Evolutionary conservation across 92 coral and sea anemone genomes (phyloP).

Genomic region (Siderastrea siderea): DNA sequence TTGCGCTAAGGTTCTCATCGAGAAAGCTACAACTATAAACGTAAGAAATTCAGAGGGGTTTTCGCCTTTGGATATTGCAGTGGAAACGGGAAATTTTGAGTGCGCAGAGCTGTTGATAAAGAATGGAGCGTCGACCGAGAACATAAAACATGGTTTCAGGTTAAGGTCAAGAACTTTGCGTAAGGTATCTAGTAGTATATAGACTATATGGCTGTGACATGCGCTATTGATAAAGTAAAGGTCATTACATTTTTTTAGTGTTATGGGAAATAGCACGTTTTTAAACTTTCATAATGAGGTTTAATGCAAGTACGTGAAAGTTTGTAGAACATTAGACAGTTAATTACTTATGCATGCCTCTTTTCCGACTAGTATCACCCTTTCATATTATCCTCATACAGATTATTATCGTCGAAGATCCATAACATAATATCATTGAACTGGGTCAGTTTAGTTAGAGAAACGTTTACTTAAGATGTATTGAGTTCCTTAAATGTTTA

Average conservation of each 20-base stretch:
- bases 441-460: not conserved
- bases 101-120: constrained; percentile 86
- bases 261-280: not conserved
- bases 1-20: constrained; percentile 61
- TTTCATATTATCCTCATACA: not conserved
- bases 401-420: not conserved
- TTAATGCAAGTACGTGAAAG: not conserved
- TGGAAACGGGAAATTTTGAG: constrained; percentile 82
- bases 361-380: not conserved
- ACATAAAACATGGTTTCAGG: constrained; percentile 76
- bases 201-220: not conserved
- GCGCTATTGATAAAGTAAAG: not conserved
- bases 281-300: not conserved
- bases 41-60: constrained; percentile 73
- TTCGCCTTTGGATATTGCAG: constrained; percentile 78
- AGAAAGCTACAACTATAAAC: constrained; percentile 68
- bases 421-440: not conserved
- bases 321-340: too few species aligned
- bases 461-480: not conserved
- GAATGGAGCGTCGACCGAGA: constrained; percentile 83
- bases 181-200: constrained; percentile 12
- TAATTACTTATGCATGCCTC: not conserved
- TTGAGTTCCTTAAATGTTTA: not conserved
- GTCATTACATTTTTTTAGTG: not conserved
- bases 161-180: constrained; percentile 40